These are phyloP conservation scores for Sycophila sp. DNA, from an alignment of 1,140 invertebrate species.

Conservation along the genomic window DNA sequence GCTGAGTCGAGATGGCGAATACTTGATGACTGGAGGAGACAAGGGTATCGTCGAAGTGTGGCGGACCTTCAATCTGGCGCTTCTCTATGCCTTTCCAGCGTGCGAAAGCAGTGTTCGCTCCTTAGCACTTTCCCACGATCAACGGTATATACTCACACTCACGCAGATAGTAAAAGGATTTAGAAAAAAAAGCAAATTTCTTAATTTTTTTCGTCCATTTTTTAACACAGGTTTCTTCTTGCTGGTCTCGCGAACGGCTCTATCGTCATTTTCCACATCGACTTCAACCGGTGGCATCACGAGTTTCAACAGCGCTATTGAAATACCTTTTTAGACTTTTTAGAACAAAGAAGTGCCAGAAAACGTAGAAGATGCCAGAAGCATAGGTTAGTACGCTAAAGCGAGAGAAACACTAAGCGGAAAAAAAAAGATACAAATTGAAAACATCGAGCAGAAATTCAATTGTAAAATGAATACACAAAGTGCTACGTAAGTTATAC, in stretches of 20 bases:
- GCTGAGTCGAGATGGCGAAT: conserved; percentile 97
- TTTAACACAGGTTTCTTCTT: conserved; percentile 83
- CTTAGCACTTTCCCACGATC: conserved; percentile 94
- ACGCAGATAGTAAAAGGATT: no score
- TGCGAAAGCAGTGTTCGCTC: conserved; percentile 94
- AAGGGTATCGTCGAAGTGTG: conserved; percentile 98
- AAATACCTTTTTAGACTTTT: conserved; percentile 57
- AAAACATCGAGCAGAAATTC: neutral
- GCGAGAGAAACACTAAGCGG: neutral
- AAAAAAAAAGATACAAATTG: neutral
- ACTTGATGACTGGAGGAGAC: conserved; percentile 95
- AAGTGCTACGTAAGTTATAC: conserved; percentile 3
- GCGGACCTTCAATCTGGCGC: conserved; percentile 95
- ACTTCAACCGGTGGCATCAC: conserved; percentile 99
- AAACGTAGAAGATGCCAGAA: conserved; percentile 8
- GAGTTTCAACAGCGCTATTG: conserved; percentile 95
- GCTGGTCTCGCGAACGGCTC: conserved; percentile 97
- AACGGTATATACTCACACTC: conserved; percentile 79
- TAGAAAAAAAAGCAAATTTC: no score
- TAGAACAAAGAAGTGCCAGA: conserved; percentile 36
- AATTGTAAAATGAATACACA: neutral
- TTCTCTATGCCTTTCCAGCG: conserved; percentile 96
- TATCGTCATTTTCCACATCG: conserved; percentile 98
- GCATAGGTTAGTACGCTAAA: conserved; percentile 9
- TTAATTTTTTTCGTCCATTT: no score